Evolutionary conservation across 1,140 invertebrate species (phyloP).

Genomic region (Ceratoteleas bidentatus): DNA sequence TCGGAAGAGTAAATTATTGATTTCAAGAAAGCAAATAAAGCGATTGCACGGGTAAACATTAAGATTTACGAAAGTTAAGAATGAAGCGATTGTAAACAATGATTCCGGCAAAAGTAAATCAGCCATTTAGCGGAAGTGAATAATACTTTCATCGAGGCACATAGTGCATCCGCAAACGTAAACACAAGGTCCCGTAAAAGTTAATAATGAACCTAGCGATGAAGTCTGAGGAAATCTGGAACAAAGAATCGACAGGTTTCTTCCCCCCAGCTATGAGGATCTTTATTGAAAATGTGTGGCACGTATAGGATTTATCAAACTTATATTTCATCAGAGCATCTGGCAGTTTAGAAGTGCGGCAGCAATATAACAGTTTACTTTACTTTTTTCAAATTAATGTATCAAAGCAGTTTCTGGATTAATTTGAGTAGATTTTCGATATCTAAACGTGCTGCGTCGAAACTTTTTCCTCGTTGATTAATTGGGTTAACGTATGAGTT

Average conservation of each 20-base stretch:
- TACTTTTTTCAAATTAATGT: too few relatives aligned
- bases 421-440: too few relatives aligned
- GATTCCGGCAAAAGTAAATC: conserved; percentile 44
- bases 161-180: conserved; percentile 37
- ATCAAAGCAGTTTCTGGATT: too few relatives aligned
- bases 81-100: conserved; percentile 52
- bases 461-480: too few relatives aligned
- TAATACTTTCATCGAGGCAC: conserved; percentile 54
- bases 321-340: too few relatives aligned
- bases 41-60: conserved; percentile 28
- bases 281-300: conserved; percentile 23
- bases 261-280: background rate
- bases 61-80: conserved; percentile 46
- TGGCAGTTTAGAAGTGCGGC: conserved; percentile 9
- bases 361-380: too few relatives aligned
- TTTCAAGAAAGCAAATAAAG: conserved; percentile 45
- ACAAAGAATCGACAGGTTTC: conserved; percentile 37
- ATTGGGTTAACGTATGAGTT: too few relatives aligned
- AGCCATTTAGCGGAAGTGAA: conserved; percentile 39
- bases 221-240: conserved; percentile 32
- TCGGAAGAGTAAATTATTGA: conserved; percentile 46
- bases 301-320: conserved; percentile 15
- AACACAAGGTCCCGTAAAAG: conserved; percentile 44
- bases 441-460: too few relatives aligned
- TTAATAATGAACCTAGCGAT: conserved; percentile 50